Conservation (phyloP, 2,888 invertebrate species). For the Pemphredon lugubris region DNA sequence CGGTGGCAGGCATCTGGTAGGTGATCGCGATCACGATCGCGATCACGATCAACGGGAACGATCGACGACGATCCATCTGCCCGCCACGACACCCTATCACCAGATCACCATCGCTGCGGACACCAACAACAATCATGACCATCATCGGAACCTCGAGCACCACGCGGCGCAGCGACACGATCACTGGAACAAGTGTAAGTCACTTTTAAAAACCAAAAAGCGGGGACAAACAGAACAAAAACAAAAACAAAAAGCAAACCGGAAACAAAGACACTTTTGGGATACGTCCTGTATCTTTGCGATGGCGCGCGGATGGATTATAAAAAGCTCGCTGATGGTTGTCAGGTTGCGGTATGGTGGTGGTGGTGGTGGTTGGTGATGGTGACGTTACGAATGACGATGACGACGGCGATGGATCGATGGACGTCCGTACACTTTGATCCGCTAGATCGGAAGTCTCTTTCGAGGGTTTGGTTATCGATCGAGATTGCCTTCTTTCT, state of each 20-base stretch:
- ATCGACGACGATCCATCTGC: slow-evolving; percentile 57
- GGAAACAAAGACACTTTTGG: slow-evolving; percentile 11
- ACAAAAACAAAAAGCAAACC: slow-evolving; percentile 17
- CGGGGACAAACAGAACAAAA: slow-evolving; percentile 18
- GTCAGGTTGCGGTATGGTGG: slow-evolving; percentile 45
- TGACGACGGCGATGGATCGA: slow-evolving; percentile 39
- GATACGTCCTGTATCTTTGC: slow-evolving; percentile 30
- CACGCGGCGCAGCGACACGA: slow-evolving; percentile 71
- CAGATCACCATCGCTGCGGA: slow-evolving; percentile 71
- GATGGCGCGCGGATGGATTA: slow-evolving; percentile 11
- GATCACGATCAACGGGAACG: slow-evolving; percentile 63
- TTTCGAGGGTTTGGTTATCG: background rate
- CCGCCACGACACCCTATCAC: slow-evolving; percentile 59
- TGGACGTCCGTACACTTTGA: background rate
- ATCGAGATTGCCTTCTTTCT: background rate
- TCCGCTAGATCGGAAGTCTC: background rate
- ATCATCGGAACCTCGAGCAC: slow-evolving; percentile 77
- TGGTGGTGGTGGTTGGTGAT: slow-evolving; percentile 47
- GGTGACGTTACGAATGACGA: slow-evolving; percentile 29
- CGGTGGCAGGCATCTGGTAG: slow-evolving; percentile 54
- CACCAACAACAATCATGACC: slow-evolving; percentile 79
- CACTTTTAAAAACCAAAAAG: slow-evolving; percentile 38
- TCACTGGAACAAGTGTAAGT: slow-evolving; percentile 79
- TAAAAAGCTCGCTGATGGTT: slow-evolving; percentile 54
- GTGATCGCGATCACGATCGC: slow-evolving; percentile 60